Evolutionary conservation across 2,888 invertebrate species (phyloP).

Genomic region (Drosophila prolongata): DNA sequence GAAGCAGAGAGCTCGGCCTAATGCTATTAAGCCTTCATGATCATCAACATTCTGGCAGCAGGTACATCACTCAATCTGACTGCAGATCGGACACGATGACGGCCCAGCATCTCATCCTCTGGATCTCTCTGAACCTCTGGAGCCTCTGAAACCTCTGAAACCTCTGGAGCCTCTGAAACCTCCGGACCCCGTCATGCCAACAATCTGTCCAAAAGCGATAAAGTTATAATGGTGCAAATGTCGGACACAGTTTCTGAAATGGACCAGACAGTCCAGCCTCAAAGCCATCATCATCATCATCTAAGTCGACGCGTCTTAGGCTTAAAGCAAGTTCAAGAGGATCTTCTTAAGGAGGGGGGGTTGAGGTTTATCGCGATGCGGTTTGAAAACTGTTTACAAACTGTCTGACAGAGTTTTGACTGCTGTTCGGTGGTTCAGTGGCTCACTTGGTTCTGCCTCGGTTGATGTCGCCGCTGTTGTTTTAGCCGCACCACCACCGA

Average conservation of each 20-base stretch:
- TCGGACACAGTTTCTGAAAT: constrained; percentile 70
- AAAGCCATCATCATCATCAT: constrained; percentile 35
- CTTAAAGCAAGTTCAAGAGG: constrained; percentile 29
- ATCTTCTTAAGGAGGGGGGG: too few species aligned
- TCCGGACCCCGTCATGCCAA: constrained; percentile 60
- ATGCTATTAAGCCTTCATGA: constrained; percentile 76
- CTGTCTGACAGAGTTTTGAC: constrained; percentile 80
- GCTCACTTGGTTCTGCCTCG: constrained; percentile 19
- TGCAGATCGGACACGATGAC: constrained; percentile 23
- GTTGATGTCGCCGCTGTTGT: constrained; percentile 73
- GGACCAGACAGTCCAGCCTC: constrained; percentile 29
- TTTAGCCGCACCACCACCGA: constrained; percentile 12
- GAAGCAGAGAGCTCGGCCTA: constrained; percentile 38
- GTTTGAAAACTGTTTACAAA: constrained; percentile 79
- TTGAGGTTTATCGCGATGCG: constrained; percentile 48
- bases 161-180: constrained; percentile 3
- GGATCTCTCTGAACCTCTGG: neutral
- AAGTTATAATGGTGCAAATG: constrained; percentile 81
- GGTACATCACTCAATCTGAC: constrained; percentile 67
- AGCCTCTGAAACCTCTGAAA: neutral
- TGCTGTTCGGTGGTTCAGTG: constrained; percentile 44
- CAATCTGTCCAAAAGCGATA: constrained; percentile 81
- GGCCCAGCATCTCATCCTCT: constrained; percentile 7
- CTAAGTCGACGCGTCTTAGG: constrained; percentile 48
- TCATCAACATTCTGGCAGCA: constrained; percentile 62